Percentiles rank a stretch among this genome's conserved stretches.
phyloP scores from a whole-genome alignment of 1,140 invertebrate genomes.

The Halyomorpha halys region DNA sequence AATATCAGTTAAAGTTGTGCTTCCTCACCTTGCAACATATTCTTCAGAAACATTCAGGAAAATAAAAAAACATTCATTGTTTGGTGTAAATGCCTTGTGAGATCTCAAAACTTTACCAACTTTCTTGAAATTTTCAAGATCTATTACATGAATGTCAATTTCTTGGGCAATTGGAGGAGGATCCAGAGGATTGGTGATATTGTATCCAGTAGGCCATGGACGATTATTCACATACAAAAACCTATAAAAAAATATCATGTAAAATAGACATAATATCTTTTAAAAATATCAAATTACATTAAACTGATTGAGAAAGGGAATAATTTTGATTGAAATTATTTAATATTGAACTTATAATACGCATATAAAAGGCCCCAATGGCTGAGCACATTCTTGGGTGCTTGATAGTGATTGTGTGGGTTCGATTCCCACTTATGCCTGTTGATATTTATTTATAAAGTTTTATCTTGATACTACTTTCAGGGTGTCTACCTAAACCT shows the following conservation, averaged over 20 bases:
- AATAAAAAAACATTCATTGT: conserved; percentile 83
- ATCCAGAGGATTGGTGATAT: conserved; percentile 64
- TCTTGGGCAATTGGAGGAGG: conserved; percentile 84
- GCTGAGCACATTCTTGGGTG: too few species aligned
- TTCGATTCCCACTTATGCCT: too few species aligned
- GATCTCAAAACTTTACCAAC: conserved; percentile 73
- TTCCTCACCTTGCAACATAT: conserved; percentile 67
- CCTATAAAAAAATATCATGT: conserved; percentile 40
- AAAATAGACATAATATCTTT: conserved; percentile 8
- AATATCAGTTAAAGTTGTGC: too few species aligned
- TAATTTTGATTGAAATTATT: too few species aligned
- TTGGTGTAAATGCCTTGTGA: conserved; percentile 77
- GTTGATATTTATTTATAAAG: too few species aligned
- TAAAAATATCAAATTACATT: background rate
- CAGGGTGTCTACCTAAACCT: too few species aligned
- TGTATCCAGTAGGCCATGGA: conserved; percentile 71
- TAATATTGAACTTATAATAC: too few species aligned
- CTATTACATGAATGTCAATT: conserved; percentile 84
- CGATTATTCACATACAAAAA: conserved; percentile 80
- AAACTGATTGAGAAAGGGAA: too few species aligned
- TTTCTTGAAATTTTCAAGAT: conserved; percentile 63
- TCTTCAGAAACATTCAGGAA: conserved; percentile 76
- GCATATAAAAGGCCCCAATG: too few species aligned
- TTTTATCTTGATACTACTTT: too few species aligned
- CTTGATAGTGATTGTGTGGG: too few species aligned